Percentiles rank a stretch among this genome's conserved stretches.
These are phyloP conservation scores for Troides helena DNA, from an alignment of 2,888 invertebrate genomes.

Conservation along the genomic window DNA sequence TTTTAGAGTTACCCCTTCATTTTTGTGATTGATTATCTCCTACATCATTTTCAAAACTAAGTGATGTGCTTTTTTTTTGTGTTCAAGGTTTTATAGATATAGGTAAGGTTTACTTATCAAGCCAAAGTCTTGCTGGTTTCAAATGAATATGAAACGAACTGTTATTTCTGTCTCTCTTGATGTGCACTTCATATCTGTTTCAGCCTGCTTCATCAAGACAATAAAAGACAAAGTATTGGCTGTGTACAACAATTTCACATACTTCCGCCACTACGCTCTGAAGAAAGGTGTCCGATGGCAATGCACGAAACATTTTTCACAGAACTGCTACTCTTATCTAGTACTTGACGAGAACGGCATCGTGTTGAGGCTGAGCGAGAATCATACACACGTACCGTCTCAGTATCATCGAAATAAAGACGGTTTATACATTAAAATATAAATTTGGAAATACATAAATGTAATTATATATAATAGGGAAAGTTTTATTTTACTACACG, in stretches of 20 bases:
- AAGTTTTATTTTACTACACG: not conserved
- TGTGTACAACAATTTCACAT: conserved; percentile 36
- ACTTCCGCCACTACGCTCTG: conserved; percentile 35
- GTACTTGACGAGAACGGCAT: conserved; percentile 33
- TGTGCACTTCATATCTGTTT: conserved; percentile 9
- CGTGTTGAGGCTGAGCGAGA: conserved; percentile 26
- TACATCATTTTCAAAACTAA: too few relatives aligned
- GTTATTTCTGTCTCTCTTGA: not conserved
- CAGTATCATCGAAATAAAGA: conserved; percentile 11
- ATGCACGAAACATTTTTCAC: conserved; percentile 36
- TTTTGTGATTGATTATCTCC: too few relatives aligned
- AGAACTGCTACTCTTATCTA: conserved; percentile 37
- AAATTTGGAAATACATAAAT: not conserved
- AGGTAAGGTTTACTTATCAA: not conserved
- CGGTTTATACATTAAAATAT: conserved; percentile 17
- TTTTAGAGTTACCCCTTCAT: too few relatives aligned
- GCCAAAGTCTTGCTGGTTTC: not conserved
- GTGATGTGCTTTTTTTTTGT: too few relatives aligned
- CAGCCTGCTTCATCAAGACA: conserved; percentile 31
- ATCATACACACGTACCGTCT: conserved; percentile 29
- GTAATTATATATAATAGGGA: not conserved
- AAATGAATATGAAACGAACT: not conserved
- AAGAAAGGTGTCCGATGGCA: conserved; percentile 36
- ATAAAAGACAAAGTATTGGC: conserved; percentile 29
- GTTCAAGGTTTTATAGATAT: not conserved